These are phyloP conservation scores for Sturmia bella DNA, from an alignment of 2,888 invertebrate species.

Conservation along the genomic window DNA sequence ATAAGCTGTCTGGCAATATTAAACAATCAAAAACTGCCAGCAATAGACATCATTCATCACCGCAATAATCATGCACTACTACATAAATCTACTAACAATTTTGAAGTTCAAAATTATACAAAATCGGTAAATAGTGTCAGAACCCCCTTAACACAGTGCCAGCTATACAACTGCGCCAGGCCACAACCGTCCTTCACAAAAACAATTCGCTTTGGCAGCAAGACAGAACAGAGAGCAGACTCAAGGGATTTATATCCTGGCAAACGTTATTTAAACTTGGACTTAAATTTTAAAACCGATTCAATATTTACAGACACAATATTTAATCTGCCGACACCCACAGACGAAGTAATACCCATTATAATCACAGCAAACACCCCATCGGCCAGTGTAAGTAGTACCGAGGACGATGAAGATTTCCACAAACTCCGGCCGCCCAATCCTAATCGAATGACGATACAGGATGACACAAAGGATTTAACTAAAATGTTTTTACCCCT, in stretches of 20 bases:
- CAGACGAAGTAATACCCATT: conserved; percentile 50
- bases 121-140: conserved; percentile 64
- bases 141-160: conserved; percentile 56
- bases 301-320: conserved; percentile 58
- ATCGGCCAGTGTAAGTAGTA: conserved; percentile 11
- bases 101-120: conserved; percentile 41
- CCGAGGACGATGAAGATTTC: conserved; percentile 31
- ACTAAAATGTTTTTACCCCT: background rate
- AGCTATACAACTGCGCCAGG: conserved; percentile 38
- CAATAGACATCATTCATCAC: conserved; percentile 60
- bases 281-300: conserved; percentile 42
- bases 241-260: conserved; percentile 40
- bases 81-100: conserved; percentile 15
- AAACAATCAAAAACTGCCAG: conserved; percentile 41
- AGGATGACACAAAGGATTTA: background rate
- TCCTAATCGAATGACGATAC: background rate
- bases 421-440: conserved; percentile 23
- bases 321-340: conserved; percentile 58
- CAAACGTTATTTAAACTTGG: conserved; percentile 62
- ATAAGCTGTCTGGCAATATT: conserved; percentile 41
- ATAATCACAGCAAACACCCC: conserved; percentile 50
- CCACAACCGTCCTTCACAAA: conserved; percentile 23
- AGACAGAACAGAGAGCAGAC: background rate
- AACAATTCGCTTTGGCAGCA: background rate
- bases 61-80: conserved; percentile 40